Evolutionary conservation across 2,113 vertebrate species (phyloP), one percentile per base, ranked within the genome.

Genomic region (Actenoides lindsayi): DNA sequence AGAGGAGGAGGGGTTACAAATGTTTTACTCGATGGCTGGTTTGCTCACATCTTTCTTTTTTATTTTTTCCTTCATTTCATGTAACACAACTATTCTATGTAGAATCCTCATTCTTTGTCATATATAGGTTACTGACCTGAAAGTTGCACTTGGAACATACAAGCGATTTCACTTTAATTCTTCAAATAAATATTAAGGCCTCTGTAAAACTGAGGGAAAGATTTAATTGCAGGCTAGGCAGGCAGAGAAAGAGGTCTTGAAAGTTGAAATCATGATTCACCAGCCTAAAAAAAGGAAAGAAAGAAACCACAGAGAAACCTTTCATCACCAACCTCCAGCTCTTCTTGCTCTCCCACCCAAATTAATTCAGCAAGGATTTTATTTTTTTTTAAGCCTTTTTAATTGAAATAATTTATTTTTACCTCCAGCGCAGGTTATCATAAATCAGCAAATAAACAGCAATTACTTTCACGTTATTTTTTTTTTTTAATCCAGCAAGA

Each of bases 301-400:
- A 68, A 70, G 35, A 90, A 92, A 68, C 53, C 39, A 42, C 56
- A 89, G 33, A 79, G 24, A 95, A 94, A 88, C 70, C 87, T 94
- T 91, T 90, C 70, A 15, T 91, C 87, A 95, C 67, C 95, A 93
- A 10, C 96, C 89, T 96, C 90, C 93, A 77, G 67, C 93, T 95
- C 89, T 84, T 87, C 60, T 77, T 96, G 39, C 31, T 85, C 78
- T 94, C 81, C 87, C 84, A 94, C 86, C 67, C 83, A 91, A 83
- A 89, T 92, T 69, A 95, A 91, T 91, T 94, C 81, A 89, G 75
- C 75, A 74, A 84, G 23, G 16, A 28, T 12, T 41, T 41, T 41
- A 4, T 41, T 41, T 41, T 41, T 50, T 94, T 93, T 81, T 33
- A 71, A 82, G 28, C 28, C 30, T 91, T 82, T 79, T 65, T 69